A percentile compares a stretch with the other conserved stretches of the same genome.
phyloP scores from a whole-genome alignment of 2,888 invertebrate genomes.

The Mallateleia sp. region DNA sequence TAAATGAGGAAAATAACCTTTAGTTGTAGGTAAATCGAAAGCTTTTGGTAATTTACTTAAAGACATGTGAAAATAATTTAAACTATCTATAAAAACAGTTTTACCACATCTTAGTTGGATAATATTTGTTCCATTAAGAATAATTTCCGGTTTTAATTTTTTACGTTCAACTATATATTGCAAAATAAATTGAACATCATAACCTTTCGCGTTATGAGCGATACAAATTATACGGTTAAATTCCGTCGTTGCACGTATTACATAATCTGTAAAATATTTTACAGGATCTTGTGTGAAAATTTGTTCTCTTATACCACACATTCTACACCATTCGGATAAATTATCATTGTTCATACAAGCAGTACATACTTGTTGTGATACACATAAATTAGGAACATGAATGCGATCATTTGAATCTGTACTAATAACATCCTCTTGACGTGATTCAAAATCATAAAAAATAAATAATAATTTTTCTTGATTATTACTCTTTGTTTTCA shows the following conservation, averaged over 20 bases:
- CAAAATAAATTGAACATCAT: conserved; percentile 10
- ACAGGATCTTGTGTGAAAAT: conserved; percentile 15
- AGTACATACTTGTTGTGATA: conserved; percentile 19
- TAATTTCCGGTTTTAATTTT: conserved; percentile 62
- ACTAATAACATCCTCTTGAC: conserved; percentile 19
- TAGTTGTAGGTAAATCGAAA: too few relatives aligned
- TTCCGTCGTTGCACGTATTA: conserved; percentile 5
- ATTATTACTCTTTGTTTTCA: neutral
- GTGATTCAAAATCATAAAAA: conserved; percentile 40
- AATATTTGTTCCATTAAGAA: conserved; percentile 78
- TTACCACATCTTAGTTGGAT: too few relatives aligned
- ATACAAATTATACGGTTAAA: conserved; percentile 55
- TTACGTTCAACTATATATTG: conserved; percentile 1
- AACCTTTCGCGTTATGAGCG: conserved; percentile 43
- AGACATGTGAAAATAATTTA: too few relatives aligned
- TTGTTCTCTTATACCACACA: conserved; percentile 41
- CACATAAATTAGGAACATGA: conserved; percentile 25
- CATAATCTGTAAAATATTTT: neutral
- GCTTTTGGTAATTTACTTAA: too few relatives aligned
- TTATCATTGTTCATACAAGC: conserved; percentile 30
- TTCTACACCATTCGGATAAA: neutral
- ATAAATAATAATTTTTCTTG: conserved; percentile 18
- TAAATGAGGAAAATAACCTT: too few relatives aligned
- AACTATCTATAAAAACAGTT: too few relatives aligned
- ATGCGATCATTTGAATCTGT: neutral